phyloP scores from a whole-genome alignment of 2,797 vertebrate species.

The Gambelia wislizenii region DNA sequence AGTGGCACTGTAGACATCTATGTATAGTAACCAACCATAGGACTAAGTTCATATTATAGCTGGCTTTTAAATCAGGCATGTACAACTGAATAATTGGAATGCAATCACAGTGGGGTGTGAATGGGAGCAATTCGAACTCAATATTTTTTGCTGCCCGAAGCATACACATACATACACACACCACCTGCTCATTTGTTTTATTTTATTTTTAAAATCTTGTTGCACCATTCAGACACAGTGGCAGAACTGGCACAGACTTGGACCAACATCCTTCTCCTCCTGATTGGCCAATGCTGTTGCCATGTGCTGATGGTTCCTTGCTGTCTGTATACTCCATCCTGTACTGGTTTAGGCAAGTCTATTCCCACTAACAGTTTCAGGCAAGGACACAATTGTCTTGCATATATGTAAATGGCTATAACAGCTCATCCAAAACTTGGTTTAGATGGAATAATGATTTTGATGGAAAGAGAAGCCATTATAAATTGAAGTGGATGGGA shows the following conservation, averaged over 20 bases:
- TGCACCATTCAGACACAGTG: too few species aligned
- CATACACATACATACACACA: not conserved
- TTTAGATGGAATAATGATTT: not conserved
- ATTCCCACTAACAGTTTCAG: not conserved
- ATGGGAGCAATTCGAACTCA: not conserved
- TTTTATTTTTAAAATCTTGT: not conserved
- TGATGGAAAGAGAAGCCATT: not conserved
- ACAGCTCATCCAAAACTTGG: not conserved
- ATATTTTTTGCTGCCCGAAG: not conserved
- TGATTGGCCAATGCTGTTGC: not conserved
- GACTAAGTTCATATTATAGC: not conserved
- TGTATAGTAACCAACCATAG: not conserved
- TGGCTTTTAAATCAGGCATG: not conserved
- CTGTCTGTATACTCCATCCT: not conserved
- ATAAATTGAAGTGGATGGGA: not conserved
- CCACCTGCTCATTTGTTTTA: too few species aligned
- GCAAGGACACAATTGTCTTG: not conserved
- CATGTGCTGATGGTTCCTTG: not conserved
- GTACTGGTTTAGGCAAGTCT: not conserved
- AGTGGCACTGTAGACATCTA: not conserved
- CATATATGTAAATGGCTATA: not conserved
- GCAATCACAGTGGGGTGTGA: not conserved
- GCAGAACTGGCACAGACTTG: too few species aligned
- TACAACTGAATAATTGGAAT: slow-evolving; percentile 2
- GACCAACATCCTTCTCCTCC: too few species aligned